Evolutionary conservation across 2,797 vertebrate genomes (phyloP).

Genomic region (Pampus argenteus): DNA sequence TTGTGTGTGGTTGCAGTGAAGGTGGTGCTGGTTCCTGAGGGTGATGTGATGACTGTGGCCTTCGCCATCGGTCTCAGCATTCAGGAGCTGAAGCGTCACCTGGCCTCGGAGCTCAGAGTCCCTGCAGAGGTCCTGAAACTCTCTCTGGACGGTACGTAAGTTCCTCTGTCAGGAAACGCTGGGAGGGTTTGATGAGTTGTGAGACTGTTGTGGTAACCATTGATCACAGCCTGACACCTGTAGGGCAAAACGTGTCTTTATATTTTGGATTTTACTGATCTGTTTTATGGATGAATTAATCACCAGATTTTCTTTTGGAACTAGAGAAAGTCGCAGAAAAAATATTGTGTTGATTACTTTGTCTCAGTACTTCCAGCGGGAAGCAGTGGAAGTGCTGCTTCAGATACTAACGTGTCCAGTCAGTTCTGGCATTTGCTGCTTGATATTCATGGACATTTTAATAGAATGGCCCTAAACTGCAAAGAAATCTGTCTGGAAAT

Average conservation of each 20-base stretch:
- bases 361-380: no score
- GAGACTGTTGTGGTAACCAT: background rate
- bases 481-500: background rate
- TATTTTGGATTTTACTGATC: no score
- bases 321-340: no score
- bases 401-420: no score
- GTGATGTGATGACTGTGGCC: constrained; percentile 86
- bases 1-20: constrained; percentile 81
- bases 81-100: constrained; percentile 84
- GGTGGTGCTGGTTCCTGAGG: constrained; percentile 86
- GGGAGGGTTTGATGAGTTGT: background rate
- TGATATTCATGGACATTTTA: no score
- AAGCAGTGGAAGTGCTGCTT: no score
- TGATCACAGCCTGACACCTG: background rate
- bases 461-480: no score
- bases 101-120: constrained; percentile 83
- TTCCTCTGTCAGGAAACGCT: background rate
- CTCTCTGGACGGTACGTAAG: constrained; percentile 77
- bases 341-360: no score
- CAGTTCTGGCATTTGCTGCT: no score
- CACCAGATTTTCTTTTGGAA: no score
- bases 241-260: background rate
- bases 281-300: no score
- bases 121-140: constrained; percentile 83
- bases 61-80: constrained; percentile 84